phyloP scores from a whole-genome alignment of 1,140 invertebrate species.

The Drosophila asahinai region DNA sequence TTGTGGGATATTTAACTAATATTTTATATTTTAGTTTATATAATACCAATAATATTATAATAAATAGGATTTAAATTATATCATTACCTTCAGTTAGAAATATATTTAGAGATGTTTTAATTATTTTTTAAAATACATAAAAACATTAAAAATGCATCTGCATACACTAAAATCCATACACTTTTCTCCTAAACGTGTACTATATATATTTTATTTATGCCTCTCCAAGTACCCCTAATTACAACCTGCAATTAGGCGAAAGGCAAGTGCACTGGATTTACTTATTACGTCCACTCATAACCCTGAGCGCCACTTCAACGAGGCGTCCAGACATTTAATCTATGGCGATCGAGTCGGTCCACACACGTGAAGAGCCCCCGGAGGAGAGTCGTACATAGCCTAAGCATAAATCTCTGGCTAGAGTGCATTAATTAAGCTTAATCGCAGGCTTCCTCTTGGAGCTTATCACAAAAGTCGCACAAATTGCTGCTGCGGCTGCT shows the following conservation, averaged over 20 bases:
- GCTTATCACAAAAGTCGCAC: constrained; percentile 48
- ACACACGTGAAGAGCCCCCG: constrained; percentile 38
- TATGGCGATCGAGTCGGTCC: neutral
- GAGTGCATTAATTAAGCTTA: constrained; percentile 79
- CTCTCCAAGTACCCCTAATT: constrained; percentile 21
- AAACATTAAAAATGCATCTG: too few relatives aligned
- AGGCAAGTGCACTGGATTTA: constrained; percentile 18
- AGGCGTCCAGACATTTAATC: constrained; percentile 41
- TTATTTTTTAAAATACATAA: too few relatives aligned
- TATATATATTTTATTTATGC: constrained; percentile 6
- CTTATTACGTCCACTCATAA: constrained; percentile 23
- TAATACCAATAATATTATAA: too few relatives aligned
- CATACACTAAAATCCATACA: too few relatives aligned
- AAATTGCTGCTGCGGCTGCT: constrained; percentile 32
- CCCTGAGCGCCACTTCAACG: constrained; percentile 60
- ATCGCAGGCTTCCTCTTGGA: constrained; percentile 75
- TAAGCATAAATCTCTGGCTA: constrained; percentile 48
- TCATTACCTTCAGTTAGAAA: too few relatives aligned
- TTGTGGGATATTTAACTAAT: too few relatives aligned
- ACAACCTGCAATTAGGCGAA: constrained; percentile 27
- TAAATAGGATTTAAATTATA: too few relatives aligned
- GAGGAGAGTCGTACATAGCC: constrained; percentile 5
- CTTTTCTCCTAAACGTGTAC: too few relatives aligned
- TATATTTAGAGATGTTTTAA: too few relatives aligned
- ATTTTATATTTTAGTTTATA: too few relatives aligned